Evolutionary conservation across 2,113 vertebrate species (phyloP).

Genomic region (Phaethornis superciliosus): DNA sequence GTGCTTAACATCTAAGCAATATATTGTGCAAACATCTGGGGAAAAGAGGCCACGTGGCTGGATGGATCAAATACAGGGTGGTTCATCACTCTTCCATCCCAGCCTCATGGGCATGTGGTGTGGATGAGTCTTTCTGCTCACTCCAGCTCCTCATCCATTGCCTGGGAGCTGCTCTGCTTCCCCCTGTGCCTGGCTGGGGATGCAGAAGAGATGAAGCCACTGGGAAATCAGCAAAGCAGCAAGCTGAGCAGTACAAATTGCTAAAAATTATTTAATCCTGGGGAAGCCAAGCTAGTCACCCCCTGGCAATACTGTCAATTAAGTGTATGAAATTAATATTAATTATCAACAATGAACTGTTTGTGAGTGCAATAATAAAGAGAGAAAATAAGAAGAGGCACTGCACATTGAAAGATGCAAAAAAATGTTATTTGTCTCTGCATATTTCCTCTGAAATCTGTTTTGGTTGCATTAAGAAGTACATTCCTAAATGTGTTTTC

Average conservation of each 20-base stretch:
- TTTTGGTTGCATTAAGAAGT: neutral
- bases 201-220: constrained; percentile 52
- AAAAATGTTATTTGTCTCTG: neutral
- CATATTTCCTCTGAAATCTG: constrained; percentile 37
- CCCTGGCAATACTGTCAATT: constrained; percentile 56
- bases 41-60: neutral
- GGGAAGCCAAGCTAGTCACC: constrained; percentile 24
- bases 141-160: neutral
- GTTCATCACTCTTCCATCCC: neutral
- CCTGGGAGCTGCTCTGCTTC: neutral
- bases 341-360: constrained; percentile 56
- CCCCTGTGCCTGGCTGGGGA: neutral
- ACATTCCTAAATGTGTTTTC: neutral
- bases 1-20: neutral
- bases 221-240: constrained; percentile 64
- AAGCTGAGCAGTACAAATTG: constrained; percentile 57
- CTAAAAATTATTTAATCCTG: constrained; percentile 65
- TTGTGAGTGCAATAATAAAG: neutral
- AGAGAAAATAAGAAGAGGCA: constrained; percentile 12
- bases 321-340: constrained; percentile 67
- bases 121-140: neutral
- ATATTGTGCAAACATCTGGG: neutral
- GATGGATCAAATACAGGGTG: neutral
- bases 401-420: neutral
- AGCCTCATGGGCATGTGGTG: neutral